Conservation (phyloP, 2,888 invertebrate genomes). For the Napeogenes inachia region DNA sequence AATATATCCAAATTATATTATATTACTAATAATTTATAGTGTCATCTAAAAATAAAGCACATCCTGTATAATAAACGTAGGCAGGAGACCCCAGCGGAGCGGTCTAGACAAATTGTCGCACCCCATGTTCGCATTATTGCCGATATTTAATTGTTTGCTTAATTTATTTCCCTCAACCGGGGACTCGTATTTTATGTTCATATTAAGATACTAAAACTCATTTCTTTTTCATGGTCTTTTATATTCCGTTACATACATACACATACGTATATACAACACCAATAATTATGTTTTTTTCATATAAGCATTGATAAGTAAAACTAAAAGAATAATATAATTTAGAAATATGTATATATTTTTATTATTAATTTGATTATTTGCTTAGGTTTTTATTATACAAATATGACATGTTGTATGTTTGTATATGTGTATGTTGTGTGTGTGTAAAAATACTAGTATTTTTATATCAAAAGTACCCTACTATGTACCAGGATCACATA, state of each 20-base stretch:
- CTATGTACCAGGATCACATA: slow-evolving; percentile 34
- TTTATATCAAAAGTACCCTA: slow-evolving; percentile 23
- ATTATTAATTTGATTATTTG: too few species aligned
- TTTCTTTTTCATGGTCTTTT: neutral
- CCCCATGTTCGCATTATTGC: slow-evolving; percentile 76
- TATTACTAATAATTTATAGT: neutral
- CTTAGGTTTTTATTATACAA: too few species aligned
- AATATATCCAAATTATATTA: neutral
- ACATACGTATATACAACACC: neutral
- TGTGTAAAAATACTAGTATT: neutral
- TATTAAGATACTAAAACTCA: slow-evolving; percentile 35
- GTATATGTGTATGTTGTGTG: too few species aligned
- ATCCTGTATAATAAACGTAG: slow-evolving; percentile 32
- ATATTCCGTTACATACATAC: neutral
- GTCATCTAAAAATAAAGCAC: slow-evolving; percentile 10
- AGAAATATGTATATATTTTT: too few species aligned
- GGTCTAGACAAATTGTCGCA: slow-evolving; percentile 77
- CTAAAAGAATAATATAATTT: too few species aligned
- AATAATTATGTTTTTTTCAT: too few species aligned
- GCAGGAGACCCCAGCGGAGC: slow-evolving; percentile 57
- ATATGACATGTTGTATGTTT: too few species aligned
- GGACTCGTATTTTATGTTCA: slow-evolving; percentile 40
- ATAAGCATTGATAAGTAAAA: too few species aligned
- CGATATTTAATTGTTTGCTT: slow-evolving; percentile 78
- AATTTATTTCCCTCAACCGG: slow-evolving; percentile 70